A percentile compares a stretch with the other conserved stretches of the same genome.
Conservation (phyloP, 1,140 invertebrate species). For the Kradibia gibbosae region DNA sequence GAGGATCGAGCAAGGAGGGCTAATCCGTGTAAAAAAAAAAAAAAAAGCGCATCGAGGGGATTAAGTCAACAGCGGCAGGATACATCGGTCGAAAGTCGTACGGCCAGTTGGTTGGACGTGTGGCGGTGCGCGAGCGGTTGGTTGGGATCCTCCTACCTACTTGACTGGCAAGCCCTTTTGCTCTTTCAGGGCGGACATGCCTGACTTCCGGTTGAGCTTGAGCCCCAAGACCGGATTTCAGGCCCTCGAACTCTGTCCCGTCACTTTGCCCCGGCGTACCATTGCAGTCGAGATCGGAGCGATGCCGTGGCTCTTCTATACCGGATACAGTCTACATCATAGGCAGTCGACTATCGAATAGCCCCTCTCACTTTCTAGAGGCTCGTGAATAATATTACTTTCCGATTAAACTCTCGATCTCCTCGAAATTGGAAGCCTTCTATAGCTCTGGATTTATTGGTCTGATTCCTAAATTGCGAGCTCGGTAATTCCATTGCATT, state of each 20-base stretch:
- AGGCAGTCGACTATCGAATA: no score
- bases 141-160: neutral
- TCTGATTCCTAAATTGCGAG: no score
- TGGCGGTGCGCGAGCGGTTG: neutral
- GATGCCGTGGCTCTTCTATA: neutral
- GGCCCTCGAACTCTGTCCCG: constrained; percentile 33
- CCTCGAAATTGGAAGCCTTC: no score
- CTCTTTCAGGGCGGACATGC: constrained; percentile 45
- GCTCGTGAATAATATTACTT: no score
- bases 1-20: no score
- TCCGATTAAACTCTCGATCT: no score
- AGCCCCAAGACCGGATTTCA: constrained; percentile 49
- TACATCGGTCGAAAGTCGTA: constrained; percentile 26
- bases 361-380: no score
- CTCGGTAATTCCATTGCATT: no score
- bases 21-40: neutral
- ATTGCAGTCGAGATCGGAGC: neutral
- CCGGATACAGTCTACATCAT: no score
- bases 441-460: no score
- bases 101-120: constrained; percentile 7
- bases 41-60: constrained; percentile 10
- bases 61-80: constrained; percentile 30
- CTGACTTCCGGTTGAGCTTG: constrained; percentile 48
- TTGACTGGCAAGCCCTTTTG: constrained; percentile 9
- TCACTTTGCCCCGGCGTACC: neutral